Conservation (phyloP, 2,797 vertebrate genomes). For the Ataeniobius toweri region DNA sequence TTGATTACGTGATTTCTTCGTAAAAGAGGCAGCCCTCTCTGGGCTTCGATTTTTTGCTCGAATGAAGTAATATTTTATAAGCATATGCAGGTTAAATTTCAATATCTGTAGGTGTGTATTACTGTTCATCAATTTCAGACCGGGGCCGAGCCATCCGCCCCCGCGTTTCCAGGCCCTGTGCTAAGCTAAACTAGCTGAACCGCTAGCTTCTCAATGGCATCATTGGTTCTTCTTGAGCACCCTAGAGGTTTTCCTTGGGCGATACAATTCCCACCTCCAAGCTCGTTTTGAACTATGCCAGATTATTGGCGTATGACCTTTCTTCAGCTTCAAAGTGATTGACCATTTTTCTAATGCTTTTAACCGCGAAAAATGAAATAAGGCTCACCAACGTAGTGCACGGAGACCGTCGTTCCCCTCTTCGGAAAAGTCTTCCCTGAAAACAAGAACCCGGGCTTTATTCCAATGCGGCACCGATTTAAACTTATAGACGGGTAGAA, state of each 20-base stretch:
- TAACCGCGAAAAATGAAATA: not conserved
- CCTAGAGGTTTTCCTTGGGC: not conserved
- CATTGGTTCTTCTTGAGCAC: not conserved
- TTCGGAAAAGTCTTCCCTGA: slow-evolving; percentile 34
- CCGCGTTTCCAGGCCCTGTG: not conserved
- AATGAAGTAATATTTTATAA: not conserved
- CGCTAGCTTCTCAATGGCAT: not conserved
- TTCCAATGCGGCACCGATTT: not conserved
- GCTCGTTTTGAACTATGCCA: no score
- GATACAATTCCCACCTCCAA: fast-evolving
- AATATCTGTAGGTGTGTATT: not conserved
- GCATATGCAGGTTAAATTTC: fast-evolving
- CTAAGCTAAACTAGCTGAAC: slow-evolving; percentile 18
- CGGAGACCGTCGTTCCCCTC: slow-evolving; percentile 8
- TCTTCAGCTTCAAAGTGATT: not conserved
- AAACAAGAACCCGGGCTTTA: not conserved
- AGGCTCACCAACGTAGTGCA: slow-evolving; percentile 70
- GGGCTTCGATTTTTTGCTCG: fast-evolving
- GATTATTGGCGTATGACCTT: not conserved
- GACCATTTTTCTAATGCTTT: not conserved
- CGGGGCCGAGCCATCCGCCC: not conserved
- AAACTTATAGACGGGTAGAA: not conserved
- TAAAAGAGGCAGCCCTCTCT: not conserved
- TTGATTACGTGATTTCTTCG: no score
- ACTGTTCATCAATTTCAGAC: not conserved